A percentile compares a stretch with the other conserved stretches of the same genome.
These are phyloP conservation scores for Branchinecta lynchi DNA, from an alignment of 1,140 invertebrate genomes.

Conservation along the genomic window DNA sequence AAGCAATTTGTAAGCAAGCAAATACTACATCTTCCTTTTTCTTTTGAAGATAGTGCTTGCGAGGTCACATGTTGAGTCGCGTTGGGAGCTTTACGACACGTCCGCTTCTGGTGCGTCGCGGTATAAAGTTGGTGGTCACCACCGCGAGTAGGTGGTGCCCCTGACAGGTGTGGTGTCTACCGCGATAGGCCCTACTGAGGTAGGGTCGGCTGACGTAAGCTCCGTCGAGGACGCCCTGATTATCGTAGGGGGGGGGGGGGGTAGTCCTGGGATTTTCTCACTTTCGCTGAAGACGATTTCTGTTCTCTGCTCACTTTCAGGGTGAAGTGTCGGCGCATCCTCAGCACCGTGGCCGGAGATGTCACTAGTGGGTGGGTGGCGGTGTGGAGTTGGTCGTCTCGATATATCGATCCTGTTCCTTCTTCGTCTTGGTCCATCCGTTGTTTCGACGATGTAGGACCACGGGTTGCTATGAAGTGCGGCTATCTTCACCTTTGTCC, in stretches of 20 bases:
- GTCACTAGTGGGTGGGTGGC: not conserved
- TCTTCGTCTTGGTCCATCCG: not conserved
- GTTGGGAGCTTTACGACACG: conserved; percentile 8
- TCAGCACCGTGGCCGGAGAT: not conserved
- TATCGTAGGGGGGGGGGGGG: not conserved
- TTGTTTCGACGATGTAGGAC: conserved; percentile 9
- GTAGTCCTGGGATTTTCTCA: not conserved
- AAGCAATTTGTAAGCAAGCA: conserved; percentile 9
- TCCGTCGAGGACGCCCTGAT: no score
- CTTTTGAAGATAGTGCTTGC: conserved; percentile 6
- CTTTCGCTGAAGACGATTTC: not conserved
- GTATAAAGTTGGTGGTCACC: conserved; percentile 8
- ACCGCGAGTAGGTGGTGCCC: conserved; percentile 4
- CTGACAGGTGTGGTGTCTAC: conserved; percentile 1
- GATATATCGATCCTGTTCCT: conserved; percentile 5
- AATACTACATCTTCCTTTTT: conserved; percentile 1
- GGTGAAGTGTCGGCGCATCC: not conserved
- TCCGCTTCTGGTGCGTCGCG: conserved; percentile 7
- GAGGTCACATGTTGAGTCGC: conserved; percentile 8
- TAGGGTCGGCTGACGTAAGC: not conserved
- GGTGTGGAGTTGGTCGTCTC: conserved; percentile 4
- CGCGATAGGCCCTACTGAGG: conserved; percentile 7
- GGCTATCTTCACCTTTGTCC: conserved; percentile 1
- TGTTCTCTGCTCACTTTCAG: conserved; percentile 5
- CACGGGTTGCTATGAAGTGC: conserved; percentile 4